Conservation (phyloP, 1,140 invertebrate species). For the Dysdera silvatica region DNA sequence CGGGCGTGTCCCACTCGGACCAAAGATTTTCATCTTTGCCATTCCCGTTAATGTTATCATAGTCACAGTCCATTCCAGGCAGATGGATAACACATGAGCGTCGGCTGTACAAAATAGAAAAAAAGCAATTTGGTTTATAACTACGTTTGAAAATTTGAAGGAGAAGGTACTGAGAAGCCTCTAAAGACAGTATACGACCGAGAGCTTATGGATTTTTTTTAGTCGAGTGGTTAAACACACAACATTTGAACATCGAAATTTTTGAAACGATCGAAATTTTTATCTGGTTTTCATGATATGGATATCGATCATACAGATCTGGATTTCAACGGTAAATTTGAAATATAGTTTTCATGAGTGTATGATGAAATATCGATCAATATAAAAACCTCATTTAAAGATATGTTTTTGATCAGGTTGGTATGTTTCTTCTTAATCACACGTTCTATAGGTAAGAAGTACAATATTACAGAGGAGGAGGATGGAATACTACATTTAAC, state of each 20-base stretch:
- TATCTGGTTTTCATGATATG: too few species aligned
- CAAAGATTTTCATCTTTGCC: constrained; percentile 40
- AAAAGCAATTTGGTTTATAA: neutral
- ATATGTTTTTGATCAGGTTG: too few species aligned
- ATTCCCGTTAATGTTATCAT: constrained; percentile 41
- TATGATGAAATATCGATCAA: too few species aligned
- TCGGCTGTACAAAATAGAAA: constrained; percentile 5
- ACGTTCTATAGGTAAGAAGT: too few species aligned
- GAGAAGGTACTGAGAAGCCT: neutral
- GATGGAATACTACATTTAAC: too few species aligned
- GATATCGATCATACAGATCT: too few species aligned
- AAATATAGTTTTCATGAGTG: too few species aligned
- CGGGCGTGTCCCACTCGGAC: constrained; percentile 40
- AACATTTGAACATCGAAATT: neutral
- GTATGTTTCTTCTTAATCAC: too few species aligned
- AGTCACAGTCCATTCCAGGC: constrained; percentile 39
- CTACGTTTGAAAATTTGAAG: neutral
- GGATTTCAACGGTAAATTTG: too few species aligned
- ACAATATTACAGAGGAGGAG: too few species aligned
- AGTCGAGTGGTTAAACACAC: neutral
- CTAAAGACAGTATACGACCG: neutral
- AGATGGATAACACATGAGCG: constrained; percentile 11
- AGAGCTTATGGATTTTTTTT: neutral
- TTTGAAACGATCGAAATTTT: neutral
- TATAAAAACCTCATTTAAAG: too few species aligned